phyloP scores from a whole-genome alignment of 2,888 invertebrate species.

The Chironomus riparius region DNA sequence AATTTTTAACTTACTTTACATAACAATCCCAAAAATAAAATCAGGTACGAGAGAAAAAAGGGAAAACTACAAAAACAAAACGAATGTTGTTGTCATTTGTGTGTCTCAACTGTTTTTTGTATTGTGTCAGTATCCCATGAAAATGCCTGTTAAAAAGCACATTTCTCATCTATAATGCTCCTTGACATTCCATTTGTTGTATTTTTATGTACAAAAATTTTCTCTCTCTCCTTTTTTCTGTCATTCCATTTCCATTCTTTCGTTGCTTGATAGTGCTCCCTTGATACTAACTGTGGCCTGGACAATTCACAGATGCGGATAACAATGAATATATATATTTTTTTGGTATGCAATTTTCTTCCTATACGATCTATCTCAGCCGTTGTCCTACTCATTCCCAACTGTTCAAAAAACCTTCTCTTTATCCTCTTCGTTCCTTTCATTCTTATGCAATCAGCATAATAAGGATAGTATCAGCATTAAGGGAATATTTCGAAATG shows the following conservation, averaged over 20 bases:
- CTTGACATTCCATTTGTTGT: slow-evolving; percentile 19
- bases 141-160: slow-evolving; percentile 13
- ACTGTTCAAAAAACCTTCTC: too few species aligned
- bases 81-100: neutral
- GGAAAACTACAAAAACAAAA: neutral
- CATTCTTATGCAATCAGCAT: neutral
- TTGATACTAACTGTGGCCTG: neutral
- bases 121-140: neutral
- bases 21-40: slow-evolving; percentile 19
- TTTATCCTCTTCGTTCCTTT: neutral
- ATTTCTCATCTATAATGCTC: slow-evolving; percentile 4
- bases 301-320: neutral
- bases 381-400: too few species aligned
- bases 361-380: too few species aligned
- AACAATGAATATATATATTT: slow-evolving; percentile 11
- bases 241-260: too few species aligned
- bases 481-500: neutral
- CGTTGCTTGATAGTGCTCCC: too few species aligned
- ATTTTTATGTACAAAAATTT: neutral
- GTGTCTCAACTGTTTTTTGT: neutral
- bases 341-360: too few species aligned
- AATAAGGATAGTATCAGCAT: neutral
- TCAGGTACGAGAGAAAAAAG: neutral
- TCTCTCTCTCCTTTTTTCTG: too few species aligned
- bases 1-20: slow-evolving; percentile 3